Base-by-base conservation (phyloP, 2,888 invertebrate species). In the Cephus pygmeus region DNA sequence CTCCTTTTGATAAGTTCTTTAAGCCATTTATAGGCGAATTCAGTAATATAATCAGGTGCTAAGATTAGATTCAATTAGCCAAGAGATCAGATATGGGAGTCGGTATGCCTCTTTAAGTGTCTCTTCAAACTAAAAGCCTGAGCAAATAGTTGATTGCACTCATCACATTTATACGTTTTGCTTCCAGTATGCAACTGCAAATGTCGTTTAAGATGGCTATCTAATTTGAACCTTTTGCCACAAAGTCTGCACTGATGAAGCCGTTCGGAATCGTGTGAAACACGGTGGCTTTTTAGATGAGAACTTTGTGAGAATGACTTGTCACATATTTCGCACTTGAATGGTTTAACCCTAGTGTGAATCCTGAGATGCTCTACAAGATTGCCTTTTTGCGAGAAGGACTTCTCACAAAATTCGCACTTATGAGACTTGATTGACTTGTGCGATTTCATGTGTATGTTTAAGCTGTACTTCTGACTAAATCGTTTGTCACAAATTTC, bases 51-150 rank as follows among this genome's bases (percentile, higher is more conserved):
- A 56, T 56, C 56, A 56, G 6, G 23, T 23, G 56, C 23, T 23
- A 23, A 9, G 6, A 56, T 56, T 56, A 56, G 56, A 56, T 56
- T 56, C 23, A 23, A 56, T 56, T 56, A 56, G 56, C 56, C 23
- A 56, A 15, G 23, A 56, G 35, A 56, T 78, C 76, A 78, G 69
- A 30, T 79, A 69, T 79, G 82, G 68, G 82, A 81, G 30, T 90
- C 91, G 9, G 86, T 88, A 81, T 93, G 93, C 12, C 90, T 91
- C 78, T 92, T 92, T 76, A 92, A 90, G 82, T 94, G 94, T 81
- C 93, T 90, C 73, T 92, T 92, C 34, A 94, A 88, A 73, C 92
- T 92, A 75, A 92, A 92, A 73, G 92, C 92, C 77, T 92, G 92
- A 1, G 92, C 89, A 83, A 93, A 93, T 69, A 91, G 87, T 81